phyloP scores from a whole-genome alignment of 1,140 invertebrate species.

The Schmidtea mediterranea region DNA sequence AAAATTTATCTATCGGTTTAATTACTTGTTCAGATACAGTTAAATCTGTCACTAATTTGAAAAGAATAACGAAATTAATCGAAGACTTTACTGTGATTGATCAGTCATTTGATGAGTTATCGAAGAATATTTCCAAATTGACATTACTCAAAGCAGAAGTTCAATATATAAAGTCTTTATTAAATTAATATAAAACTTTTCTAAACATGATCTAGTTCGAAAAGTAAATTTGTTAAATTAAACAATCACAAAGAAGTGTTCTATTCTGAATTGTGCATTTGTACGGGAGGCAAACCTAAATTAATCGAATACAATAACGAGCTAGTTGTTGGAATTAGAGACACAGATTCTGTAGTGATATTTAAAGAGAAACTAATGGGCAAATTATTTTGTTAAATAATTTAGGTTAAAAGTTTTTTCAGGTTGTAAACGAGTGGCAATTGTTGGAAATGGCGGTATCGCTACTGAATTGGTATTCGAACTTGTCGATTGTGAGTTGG shows the following conservation, averaged over 20 bases:
- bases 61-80: constrained; percentile 29
- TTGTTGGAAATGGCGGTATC: constrained; percentile 88
- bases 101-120: constrained; percentile 32
- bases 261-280: constrained; percentile 62
- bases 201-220: no score
- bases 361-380: neutral
- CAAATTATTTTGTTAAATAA: neutral
- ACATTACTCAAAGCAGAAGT: neutral
- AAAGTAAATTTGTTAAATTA: neutral
- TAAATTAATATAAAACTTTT: no score
- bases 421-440: constrained; percentile 34
- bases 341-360: constrained; percentile 59
- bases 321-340: constrained; percentile 52
- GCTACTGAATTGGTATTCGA: constrained; percentile 60
- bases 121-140: neutral
- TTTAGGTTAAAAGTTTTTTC: neutral
- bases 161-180: constrained; percentile 3
- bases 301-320: constrained; percentile 21
- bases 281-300: constrained; percentile 56
- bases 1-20: neutral
- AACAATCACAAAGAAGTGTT: constrained; percentile 6
- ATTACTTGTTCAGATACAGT: neutral
- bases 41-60: neutral
- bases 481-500: constrained; percentile 33
- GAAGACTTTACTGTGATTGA: constrained; percentile 59